These are phyloP conservation scores for Manis crassicaudata DNA, from an alignment of 2,797 vertebrate species.

Conservation along the genomic window DNA sequence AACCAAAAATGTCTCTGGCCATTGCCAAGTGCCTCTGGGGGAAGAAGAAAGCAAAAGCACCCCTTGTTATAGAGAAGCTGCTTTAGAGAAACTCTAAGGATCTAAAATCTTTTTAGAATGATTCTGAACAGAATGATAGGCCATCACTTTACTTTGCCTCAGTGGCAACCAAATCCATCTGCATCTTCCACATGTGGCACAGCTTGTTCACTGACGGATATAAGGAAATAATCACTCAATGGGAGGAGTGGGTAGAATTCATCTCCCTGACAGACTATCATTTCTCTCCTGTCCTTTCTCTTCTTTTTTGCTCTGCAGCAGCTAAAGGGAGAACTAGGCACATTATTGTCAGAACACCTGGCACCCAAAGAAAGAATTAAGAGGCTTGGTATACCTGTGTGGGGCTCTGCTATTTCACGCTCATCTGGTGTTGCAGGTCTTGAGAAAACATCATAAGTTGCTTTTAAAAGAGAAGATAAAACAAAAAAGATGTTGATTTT, in stretches of 20 bases:
- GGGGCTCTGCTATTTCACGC: slow-evolving; percentile 72
- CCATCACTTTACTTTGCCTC: not conserved
- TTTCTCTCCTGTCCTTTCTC: too few species aligned
- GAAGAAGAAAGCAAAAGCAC: not conserved
- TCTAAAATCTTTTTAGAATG: not conserved
- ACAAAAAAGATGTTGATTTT: slow-evolving; percentile 62
- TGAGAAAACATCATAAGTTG: slow-evolving; percentile 78
- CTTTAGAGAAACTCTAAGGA: not conserved
- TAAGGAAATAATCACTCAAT: not conserved
- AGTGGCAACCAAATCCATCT: not conserved
- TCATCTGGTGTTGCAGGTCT: slow-evolving; percentile 79
- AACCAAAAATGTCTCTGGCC: not conserved
- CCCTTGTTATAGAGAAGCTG: not conserved
- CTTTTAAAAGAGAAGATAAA: slow-evolving; percentile 78
- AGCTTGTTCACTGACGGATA: not conserved
- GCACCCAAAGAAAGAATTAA: not conserved
- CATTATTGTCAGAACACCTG: not conserved
- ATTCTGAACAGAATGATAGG: not conserved
- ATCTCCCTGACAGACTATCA: not conserved
- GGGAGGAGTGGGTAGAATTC: not conserved
- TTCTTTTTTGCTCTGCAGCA: not conserved
- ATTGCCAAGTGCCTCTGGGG: not conserved
- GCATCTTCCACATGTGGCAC: not conserved
- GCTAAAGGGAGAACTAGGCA: not conserved
- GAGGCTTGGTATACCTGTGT: slow-evolving; percentile 79